Conservation (phyloP, 2,113 vertebrate genomes). For the Lophius piscatorius region DNA sequence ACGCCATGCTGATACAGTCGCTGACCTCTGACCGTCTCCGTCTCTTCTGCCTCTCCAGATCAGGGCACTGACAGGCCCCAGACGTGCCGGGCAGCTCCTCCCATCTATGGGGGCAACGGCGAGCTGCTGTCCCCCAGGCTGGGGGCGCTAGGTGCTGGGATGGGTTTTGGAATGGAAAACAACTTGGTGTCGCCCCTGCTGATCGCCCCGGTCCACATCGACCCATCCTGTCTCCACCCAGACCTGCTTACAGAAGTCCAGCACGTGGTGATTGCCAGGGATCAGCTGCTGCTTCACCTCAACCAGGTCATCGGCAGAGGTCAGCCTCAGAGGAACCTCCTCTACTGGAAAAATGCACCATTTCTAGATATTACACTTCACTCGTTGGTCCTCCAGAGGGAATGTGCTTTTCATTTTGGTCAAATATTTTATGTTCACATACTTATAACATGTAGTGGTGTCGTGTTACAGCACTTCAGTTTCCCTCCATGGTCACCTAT, state of each 20-base stretch:
- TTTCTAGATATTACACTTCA: too few species aligned
- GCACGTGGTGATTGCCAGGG: constrained; percentile 92
- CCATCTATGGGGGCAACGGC: constrained; percentile 86
- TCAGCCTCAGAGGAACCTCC: constrained; percentile 70
- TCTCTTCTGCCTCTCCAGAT: constrained; percentile 79
- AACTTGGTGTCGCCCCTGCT: constrained; percentile 92
- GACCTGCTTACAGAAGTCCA: constrained; percentile 95
- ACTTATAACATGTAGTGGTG: too few species aligned
- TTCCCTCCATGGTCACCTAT: too few species aligned
- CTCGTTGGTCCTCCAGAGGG: too few species aligned
- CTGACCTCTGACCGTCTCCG: constrained; percentile 48
- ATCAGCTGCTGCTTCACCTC: constrained; percentile 92
- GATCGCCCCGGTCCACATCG: constrained; percentile 89
- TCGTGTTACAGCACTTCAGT: too few species aligned
- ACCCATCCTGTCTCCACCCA: constrained; percentile 90
- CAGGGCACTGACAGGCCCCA: constrained; percentile 90
- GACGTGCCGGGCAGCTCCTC: constrained; percentile 86
- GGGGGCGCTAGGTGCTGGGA: constrained; percentile 62
- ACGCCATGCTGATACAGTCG: constrained; percentile 23
- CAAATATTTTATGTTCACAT: too few species aligned
- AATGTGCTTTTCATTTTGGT: too few species aligned
- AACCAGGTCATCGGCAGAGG: constrained; percentile 96
- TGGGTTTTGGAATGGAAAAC: constrained; percentile 80
- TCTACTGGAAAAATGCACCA: too few species aligned
- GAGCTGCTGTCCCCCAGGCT: constrained; percentile 91